Conservation (phyloP, 1,140 invertebrate species). For the Cydia strobilella region DNA sequence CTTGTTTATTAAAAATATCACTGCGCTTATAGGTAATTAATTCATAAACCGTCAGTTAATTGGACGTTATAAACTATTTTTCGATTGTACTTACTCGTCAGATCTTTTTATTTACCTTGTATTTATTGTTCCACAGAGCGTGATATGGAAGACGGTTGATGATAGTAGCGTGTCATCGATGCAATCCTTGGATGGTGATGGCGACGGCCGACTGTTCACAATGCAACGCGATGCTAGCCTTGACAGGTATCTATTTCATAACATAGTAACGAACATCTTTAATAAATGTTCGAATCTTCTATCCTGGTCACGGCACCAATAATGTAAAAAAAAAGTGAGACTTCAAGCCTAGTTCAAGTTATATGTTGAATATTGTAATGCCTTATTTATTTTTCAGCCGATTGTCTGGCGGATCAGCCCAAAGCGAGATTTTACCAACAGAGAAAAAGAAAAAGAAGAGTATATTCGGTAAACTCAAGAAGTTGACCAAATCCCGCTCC, state of each 20-base stretch:
- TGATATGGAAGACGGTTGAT: constrained; percentile 85
- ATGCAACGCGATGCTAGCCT: constrained; percentile 85
- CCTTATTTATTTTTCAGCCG: constrained; percentile 77
- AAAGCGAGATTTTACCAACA: constrained; percentile 87
- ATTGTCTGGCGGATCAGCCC: constrained; percentile 90
- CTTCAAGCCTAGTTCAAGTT: too few relatives aligned
- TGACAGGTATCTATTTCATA: constrained; percentile 81
- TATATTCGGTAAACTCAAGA: constrained; percentile 91
- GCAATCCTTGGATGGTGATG: constrained; percentile 86
- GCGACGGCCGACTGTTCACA: constrained; percentile 75
- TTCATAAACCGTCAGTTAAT: too few relatives aligned
- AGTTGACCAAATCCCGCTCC: constrained; percentile 91
- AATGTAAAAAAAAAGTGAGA: not conserved
- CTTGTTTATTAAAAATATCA: too few relatives aligned
- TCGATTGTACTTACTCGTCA: not conserved
- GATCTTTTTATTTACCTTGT: not conserved
- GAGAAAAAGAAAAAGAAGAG: constrained; percentile 91
- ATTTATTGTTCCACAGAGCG: constrained; percentile 44
- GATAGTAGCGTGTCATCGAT: constrained; percentile 90
- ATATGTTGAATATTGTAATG: not conserved
- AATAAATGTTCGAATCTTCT: not conserved
- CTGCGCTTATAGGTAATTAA: too few relatives aligned
- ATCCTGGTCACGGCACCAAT: constrained; percentile 5
- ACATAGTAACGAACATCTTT: not conserved
- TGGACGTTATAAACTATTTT: too few relatives aligned